Percentiles rank a stretch among this genome's conserved stretches.
phyloP scores from a whole-genome alignment of 2,113 vertebrate genomes.

The Grallaria varia region DNA sequence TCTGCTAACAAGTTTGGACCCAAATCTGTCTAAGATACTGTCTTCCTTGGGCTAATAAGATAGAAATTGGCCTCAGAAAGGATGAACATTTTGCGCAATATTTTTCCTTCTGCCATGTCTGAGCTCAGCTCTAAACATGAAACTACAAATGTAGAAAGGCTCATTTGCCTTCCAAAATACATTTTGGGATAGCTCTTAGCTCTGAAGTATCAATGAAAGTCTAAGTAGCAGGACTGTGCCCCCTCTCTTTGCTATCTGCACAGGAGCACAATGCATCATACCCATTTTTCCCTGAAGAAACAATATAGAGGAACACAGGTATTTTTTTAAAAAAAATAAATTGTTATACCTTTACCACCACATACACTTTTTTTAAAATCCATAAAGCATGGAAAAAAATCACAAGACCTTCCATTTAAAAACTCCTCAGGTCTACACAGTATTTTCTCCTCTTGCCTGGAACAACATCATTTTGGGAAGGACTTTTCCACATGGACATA shows the following conservation, averaged over 20 bases:
- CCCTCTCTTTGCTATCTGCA: background rate
- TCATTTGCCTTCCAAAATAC: background rate
- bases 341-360: background rate
- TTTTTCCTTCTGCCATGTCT: background rate
- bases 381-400: background rate
- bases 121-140: background rate
- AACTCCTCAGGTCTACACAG: background rate
- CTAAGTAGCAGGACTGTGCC: background rate
- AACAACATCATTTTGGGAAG: background rate
- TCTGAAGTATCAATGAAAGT: background rate
- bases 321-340: background rate
- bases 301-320: background rate
- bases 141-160: background rate
- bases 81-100: background rate
- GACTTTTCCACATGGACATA: background rate
- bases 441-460: background rate
- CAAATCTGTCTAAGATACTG: background rate
- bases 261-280: background rate
- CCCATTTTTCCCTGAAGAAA: background rate
- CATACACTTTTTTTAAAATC: background rate
- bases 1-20: background rate
- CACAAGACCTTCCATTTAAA: background rate
- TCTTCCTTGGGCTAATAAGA: background rate
- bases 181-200: background rate
- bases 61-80: background rate